Evolutionary conservation across 2,888 invertebrate species (phyloP).

Genomic region (Smittia sp.): DNA sequence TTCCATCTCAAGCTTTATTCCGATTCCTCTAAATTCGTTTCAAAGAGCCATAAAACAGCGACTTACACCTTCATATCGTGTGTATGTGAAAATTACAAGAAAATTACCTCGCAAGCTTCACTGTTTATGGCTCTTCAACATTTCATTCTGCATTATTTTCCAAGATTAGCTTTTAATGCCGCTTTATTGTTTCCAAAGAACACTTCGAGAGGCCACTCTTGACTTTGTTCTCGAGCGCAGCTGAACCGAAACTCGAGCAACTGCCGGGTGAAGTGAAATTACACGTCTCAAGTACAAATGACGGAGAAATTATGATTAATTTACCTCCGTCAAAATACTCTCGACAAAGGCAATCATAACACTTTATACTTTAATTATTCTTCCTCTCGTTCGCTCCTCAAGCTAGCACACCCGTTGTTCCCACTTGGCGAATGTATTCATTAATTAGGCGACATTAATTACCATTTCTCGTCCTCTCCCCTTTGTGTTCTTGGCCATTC

Average conservation of each 20-base stretch:
- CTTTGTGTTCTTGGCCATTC: not conserved
- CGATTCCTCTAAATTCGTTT: not conserved
- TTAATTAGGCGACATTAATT: conserved; percentile 41
- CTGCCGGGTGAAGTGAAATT: not conserved
- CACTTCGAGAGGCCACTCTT: not conserved
- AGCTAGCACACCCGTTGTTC: conserved; percentile 11
- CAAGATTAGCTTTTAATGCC: conserved; percentile 39
- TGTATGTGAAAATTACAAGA: conserved; percentile 40
- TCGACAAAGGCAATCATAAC: conserved; percentile 27
- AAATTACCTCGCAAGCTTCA: conserved; percentile 30
- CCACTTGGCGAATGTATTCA: conserved; percentile 40
- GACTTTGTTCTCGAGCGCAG: not conserved
- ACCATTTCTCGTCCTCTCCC: not conserved
- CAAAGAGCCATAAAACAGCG: conserved; percentile 13
- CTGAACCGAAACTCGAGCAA: not conserved
- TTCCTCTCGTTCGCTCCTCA: not conserved
- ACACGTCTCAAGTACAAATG: not conserved
- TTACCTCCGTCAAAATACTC: not conserved
- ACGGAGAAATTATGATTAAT: conserved; percentile 37
- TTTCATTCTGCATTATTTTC: conserved; percentile 22
- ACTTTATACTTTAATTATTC: conserved; percentile 33
- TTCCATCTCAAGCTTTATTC: not conserved
- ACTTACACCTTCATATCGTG: conserved; percentile 18
- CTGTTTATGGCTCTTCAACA: conserved; percentile 37
- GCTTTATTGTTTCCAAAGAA: conserved; percentile 33